phyloP scores from a whole-genome alignment of 2,888 invertebrate species.

The Coelinius sp. region DNA sequence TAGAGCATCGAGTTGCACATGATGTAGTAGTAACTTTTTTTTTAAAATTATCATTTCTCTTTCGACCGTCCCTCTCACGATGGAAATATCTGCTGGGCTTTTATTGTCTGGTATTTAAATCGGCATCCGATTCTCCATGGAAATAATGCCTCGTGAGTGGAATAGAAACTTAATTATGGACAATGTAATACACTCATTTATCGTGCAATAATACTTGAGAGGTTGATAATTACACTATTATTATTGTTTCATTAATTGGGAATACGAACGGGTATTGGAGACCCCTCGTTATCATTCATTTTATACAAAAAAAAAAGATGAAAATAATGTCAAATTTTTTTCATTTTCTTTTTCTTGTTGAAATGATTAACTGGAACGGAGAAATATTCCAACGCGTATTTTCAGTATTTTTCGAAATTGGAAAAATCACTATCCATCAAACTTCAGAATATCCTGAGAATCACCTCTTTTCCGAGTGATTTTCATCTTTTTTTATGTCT shows the following conservation, averaged over 20 bases:
- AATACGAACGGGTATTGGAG: neutral
- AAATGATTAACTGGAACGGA: no score
- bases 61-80: constrained; percentile 38
- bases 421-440: no score
- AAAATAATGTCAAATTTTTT: neutral
- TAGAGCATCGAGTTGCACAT: constrained; percentile 51
- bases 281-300: neutral
- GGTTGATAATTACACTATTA: neutral
- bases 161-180: constrained; percentile 13
- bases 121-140: neutral
- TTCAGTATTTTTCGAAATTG: no score
- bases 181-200: constrained; percentile 19
- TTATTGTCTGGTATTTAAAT: neutral
- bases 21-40: constrained; percentile 42
- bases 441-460: no score
- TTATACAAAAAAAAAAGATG: neutral
- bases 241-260: constrained; percentile 16
- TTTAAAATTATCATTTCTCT: constrained; percentile 30
- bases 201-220: neutral
- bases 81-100: neutral
- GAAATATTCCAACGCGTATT: no score
- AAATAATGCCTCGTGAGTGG: neutral
- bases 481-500: no score
- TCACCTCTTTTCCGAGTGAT: no score
- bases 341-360: no score